phyloP scores from a whole-genome alignment of 35 echinoderm and acorn worm species.

The Anneissia japonica region DNA sequence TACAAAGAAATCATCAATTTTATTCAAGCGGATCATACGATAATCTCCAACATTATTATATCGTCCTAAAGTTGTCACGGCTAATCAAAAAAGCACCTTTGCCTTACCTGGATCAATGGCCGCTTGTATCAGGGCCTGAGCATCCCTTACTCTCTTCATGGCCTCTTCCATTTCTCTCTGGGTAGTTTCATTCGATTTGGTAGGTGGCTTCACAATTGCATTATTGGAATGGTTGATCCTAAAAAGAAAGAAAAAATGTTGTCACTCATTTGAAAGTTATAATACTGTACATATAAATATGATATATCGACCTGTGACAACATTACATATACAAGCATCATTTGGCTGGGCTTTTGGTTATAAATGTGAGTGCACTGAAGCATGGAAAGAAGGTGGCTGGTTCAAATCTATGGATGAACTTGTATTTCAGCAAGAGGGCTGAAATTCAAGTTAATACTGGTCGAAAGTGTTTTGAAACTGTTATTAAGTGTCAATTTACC shows the following conservation, averaged over 20 bases:
- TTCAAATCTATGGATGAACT: too few species aligned
- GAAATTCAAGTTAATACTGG: too few species aligned
- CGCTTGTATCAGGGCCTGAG: constrained; percentile 92
- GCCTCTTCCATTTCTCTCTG: constrained; percentile 86
- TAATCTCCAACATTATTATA: not conserved
- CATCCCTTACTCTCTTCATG: constrained; percentile 98
- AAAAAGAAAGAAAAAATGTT: not conserved
- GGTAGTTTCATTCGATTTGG: constrained; percentile 79
- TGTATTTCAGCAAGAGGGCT: too few species aligned
- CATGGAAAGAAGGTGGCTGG: too few species aligned
- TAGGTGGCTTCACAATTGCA: constrained; percentile 96
- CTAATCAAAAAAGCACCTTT: not conserved
- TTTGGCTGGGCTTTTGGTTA: too few species aligned
- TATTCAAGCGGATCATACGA: not conserved
- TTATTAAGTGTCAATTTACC: too few species aligned
- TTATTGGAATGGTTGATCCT: constrained; percentile 99
- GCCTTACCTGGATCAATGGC: constrained; percentile 95
- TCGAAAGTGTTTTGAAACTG: too few species aligned
- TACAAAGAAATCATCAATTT: not conserved
- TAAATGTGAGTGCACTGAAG: too few species aligned
- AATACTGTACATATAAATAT: too few species aligned
- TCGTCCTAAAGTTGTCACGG: not conserved
- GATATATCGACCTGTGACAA: too few species aligned
- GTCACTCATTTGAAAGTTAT: too few species aligned
- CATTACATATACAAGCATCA: too few species aligned